Base-by-base conservation (phyloP, 2,888 invertebrate genomes). In the Neocrepidodera transversa region DNA sequence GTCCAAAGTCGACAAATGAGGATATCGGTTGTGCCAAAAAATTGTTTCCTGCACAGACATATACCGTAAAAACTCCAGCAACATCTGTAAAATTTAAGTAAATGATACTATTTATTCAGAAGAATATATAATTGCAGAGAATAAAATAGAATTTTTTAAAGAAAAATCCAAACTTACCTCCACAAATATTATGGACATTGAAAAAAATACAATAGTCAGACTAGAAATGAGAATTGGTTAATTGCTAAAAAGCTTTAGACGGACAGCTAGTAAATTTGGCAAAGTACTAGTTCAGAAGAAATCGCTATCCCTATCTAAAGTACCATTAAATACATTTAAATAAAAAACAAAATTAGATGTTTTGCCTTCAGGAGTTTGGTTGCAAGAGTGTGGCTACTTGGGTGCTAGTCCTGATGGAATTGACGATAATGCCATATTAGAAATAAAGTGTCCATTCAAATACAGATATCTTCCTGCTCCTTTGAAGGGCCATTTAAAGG, bases 241-340 rank as follows among this genome's bases (percentile, higher is more conserved):
- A 43, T 59, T n/a, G 42, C 43, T 3, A 32, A 49, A 45, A 59
- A 59, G 17, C 3, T n/a, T 40, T 17, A 10, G 54, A 28, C 17
- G 53, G 11, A 59, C 59, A 20, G 30, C 36, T 8, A 59, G 47
- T 36, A 40, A 52, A 11, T 58, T 58, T 53, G 52, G 47, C 18
- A 8, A 10, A 14, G 32, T n/a, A n/a, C n/a, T 52, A n/a, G 14
- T 52, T 20, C 13, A 52, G 16, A 23, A 38, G 52, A 20, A 47
- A 48, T 17, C 14, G 18, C 18, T 58, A 13, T 48, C 58, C 10
- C 23, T 58, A 14, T 53, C 30, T 40, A 48, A 38, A 13, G 14
- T 8, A 7, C 36, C 20, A 1, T 10, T 50, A 16, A 6, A 17
- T 6, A n/a, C 10, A 8, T 18, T 49, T 20, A 10, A 7, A 32